Evolutionary conservation across 2,797 vertebrate genomes (phyloP).

Genomic region (Pygocentrus nattereri): DNA sequence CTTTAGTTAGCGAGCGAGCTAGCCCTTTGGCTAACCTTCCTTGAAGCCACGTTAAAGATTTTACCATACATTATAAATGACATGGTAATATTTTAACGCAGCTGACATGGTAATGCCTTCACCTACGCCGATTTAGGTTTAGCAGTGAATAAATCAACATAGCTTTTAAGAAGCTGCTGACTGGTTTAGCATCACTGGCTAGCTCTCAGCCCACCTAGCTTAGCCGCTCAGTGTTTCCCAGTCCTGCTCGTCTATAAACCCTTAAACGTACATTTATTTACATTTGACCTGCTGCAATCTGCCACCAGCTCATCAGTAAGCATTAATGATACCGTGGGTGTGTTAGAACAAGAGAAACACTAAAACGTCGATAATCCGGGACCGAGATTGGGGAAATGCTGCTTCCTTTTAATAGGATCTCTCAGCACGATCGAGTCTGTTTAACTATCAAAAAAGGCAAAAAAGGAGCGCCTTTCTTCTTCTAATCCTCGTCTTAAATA

Average conservation of each 20-base stretch:
- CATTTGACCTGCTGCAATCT: too few species aligned
- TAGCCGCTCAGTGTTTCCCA: not conserved
- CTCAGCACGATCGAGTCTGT: not conserved
- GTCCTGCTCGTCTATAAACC: too few species aligned
- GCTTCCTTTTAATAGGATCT: not conserved
- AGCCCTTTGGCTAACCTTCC: not conserved
- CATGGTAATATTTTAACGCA: too few species aligned
- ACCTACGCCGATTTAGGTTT: too few species aligned
- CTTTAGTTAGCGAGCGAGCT: slow-evolving; percentile 2
- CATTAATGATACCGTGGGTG: too few species aligned
- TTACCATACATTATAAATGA: not conserved
- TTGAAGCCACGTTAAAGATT: not conserved
- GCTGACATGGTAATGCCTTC: too few species aligned
- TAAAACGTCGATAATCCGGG: not conserved
- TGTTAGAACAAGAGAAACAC: too few species aligned
- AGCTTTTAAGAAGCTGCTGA: not conserved
- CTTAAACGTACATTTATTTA: too few species aligned
- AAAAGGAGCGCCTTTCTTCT: not conserved
- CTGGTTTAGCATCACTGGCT: not conserved
- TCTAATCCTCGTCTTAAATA: not conserved
- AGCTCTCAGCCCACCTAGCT: not conserved
- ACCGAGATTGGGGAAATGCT: not conserved
- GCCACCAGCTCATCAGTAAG: not conserved
- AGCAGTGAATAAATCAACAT: not conserved
- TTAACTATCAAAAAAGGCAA: not conserved